Evolutionary conservation across 2,797 vertebrate genomes (phyloP), one percentile per base, ranked within the genome.

Genomic region (Adrianichthys oophorus): DNA sequence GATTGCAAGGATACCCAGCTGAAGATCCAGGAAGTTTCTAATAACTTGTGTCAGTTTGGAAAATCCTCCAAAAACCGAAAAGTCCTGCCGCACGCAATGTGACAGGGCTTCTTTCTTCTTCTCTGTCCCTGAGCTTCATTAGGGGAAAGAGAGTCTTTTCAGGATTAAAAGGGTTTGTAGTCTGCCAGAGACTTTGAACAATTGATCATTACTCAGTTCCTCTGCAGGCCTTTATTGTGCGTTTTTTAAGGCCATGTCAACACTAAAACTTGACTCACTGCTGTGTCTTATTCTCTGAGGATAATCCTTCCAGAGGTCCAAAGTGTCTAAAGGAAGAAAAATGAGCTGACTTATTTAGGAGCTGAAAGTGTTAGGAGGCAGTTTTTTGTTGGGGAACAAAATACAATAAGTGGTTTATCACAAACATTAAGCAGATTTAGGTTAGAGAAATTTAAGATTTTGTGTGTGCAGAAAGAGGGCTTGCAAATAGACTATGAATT

Each of bases 111-210:
- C 53, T 72, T 60, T 65, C 43, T 68, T 66, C 68, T 46, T 52
- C 17, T 3, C 12, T 72, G 62, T 83, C 65, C 59, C 76, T 46
- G n/a, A 3, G 63, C 68, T 68, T 83, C 76, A 74, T 86, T 83
- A 78, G 79, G 68, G 65, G 52, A 46, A 63, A 63, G 57, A 54
- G 29, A 69, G 40, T 52, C 62, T 70, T 75, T 70, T 67, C 43
- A 41, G 79, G 67, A 81, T 86, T 71, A 81, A 50, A 68, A 63
- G 66, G 69, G 61, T 74, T 81, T 80, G 74, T 49, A 59, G 55
- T 47, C 51, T 53, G 65, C 57, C 71, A 71, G 54, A 59, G 72
- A 59, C 74, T 65, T 53, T 59, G 68, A 63, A 71, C 68, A 74
- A 40, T 62, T 69, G 64, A 72, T 86, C 74, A 68, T 83, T 82